A percentile compares a stretch with the other conserved stretches of the same genome.
Conservation (phyloP, 2,888 invertebrate species). For the Catocala sponsa region DNA sequence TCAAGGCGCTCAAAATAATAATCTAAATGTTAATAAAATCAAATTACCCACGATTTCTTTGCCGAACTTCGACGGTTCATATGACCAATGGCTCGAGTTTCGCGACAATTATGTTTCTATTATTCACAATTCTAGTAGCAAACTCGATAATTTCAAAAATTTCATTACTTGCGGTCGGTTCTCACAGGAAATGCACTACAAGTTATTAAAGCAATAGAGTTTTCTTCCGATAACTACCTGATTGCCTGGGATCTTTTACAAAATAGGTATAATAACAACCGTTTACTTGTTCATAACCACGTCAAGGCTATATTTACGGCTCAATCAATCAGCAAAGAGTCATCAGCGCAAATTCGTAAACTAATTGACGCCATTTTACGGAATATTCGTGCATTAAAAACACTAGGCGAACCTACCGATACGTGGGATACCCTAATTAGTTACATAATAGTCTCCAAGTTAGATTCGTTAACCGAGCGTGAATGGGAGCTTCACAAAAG, state of each 20-base stretch:
- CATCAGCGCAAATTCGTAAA: slow-evolving; percentile 1
- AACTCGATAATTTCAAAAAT: too few relatives aligned
- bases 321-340: slow-evolving; percentile 13
- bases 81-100: too few relatives aligned
- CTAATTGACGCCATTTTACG: slow-evolving; percentile 17
- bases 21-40: too few relatives aligned
- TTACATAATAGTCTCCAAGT: slow-evolving; percentile 17
- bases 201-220: slow-evolving; percentile 14
- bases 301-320: slow-evolving; percentile 15
- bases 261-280: slow-evolving; percentile 18
- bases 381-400: slow-evolving; percentile 24
- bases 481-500: slow-evolving; percentile 28
- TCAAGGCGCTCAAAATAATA: too few relatives aligned
- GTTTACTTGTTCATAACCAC: slow-evolving; percentile 16
- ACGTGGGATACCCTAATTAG: slow-evolving; percentile 25
- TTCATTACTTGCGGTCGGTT: slow-evolving; percentile 14
- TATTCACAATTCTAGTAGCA: too few relatives aligned
- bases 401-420: slow-evolving; percentile 22
- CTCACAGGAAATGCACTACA: slow-evolving; percentile 9
- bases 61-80: too few relatives aligned
- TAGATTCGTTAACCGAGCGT: slow-evolving; percentile 21
- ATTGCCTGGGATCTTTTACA: slow-evolving; percentile 17
- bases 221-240: slow-evolving; percentile 12
- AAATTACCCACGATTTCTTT: too few relatives aligned
- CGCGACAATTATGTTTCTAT: too few relatives aligned